A percentile compares a stretch with the other conserved stretches of the same genome.
Conservation (phyloP, 2,888 invertebrate species). For the Atrina japonica region DNA sequence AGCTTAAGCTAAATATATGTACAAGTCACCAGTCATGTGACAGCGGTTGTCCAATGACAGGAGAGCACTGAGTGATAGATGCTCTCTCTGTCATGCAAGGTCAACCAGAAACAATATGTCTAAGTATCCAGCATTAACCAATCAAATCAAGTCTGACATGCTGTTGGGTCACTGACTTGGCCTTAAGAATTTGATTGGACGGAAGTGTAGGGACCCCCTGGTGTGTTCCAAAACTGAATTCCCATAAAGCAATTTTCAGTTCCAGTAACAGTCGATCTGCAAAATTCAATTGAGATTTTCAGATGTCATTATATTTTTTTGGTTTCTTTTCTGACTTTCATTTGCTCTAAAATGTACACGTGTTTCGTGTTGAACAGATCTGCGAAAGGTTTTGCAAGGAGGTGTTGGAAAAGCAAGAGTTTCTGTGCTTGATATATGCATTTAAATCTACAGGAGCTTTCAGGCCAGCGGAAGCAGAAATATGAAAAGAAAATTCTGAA, state of each 20-base stretch:
- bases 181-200: conserved; percentile 36
- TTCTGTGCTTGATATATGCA: conserved; percentile 5
- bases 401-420: conserved; percentile 19
- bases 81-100: background rate
- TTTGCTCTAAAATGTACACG: conserved; percentile 54
- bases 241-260: no score
- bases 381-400: conserved; percentile 42
- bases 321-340: background rate
- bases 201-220: conserved; percentile 19
- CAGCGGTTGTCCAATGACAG: conserved; percentile 33
- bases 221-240: no score
- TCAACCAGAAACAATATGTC: conserved; percentile 36
- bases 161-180: conserved; percentile 60
- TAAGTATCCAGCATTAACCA: conserved; percentile 38
- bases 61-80: conserved; percentile 32
- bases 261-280: conserved; percentile 43
- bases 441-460: conserved; percentile 25
- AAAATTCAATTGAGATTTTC: conserved; percentile 18
- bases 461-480: conserved; percentile 27
- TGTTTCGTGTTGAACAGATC: conserved; percentile 56
- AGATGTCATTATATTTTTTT: background rate
- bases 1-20: conserved; percentile 32
- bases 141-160: conserved; percentile 42
- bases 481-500: no score
- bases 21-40: conserved; percentile 22